phyloP scores from a whole-genome alignment of 2,888 invertebrate species.

The Tethea ocularis region DNA sequence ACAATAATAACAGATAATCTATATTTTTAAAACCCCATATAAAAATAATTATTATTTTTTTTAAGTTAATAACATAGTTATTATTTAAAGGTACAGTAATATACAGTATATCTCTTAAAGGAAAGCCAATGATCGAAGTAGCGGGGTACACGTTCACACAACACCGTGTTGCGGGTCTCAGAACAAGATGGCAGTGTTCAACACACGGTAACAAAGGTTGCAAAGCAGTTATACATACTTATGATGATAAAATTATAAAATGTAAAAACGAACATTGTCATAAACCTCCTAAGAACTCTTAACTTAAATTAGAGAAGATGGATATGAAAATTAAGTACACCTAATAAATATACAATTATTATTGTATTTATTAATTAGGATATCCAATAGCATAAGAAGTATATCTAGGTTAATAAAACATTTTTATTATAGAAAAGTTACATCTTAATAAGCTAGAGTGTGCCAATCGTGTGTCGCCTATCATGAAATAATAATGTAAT shows the following conservation, averaged over 20 bases:
- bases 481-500: no score
- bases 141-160: constrained; percentile 41
- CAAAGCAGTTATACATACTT: constrained; percentile 40
- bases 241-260: constrained; percentile 27
- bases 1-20: no score
- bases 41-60: no score
- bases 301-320: not conserved
- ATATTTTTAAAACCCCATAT: no score
- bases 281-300: not conserved
- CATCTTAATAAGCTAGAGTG: no score
- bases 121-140: constrained; percentile 34
- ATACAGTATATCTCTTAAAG: constrained; percentile 24
- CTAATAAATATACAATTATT: no score
- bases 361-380: no score
- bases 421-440: no score
- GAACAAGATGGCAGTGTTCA: constrained; percentile 46
- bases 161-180: constrained; percentile 36
- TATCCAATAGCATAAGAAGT: no score
- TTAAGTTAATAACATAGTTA: not conserved
- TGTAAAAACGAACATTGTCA: not conserved
- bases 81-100: not conserved
- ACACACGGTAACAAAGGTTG: constrained; percentile 33
- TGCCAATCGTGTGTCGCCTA: no score
- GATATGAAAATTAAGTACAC: no score
- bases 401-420: no score